phyloP scores from a whole-genome alignment of 2,797 vertebrate species.

The Somateria mollissima region DNA sequence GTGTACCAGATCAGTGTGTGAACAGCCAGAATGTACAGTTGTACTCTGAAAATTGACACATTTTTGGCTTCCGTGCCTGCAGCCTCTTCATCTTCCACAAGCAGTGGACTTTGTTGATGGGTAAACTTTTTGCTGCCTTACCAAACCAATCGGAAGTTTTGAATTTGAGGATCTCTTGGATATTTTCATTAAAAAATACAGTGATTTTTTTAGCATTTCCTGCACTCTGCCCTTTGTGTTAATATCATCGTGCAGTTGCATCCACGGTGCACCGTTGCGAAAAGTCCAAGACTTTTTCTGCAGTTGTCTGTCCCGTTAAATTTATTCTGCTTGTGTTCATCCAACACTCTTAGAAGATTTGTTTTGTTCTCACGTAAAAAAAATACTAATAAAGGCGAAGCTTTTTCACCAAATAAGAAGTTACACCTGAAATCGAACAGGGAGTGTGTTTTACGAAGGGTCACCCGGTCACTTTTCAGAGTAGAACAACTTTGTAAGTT shows the following conservation, averaged over 20 bases:
- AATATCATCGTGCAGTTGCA: not conserved
- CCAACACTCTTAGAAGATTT: not conserved
- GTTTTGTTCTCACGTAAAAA: not conserved
- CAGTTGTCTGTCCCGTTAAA: not conserved
- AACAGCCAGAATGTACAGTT: slow-evolving; percentile 42
- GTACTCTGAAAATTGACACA: slow-evolving; percentile 68
- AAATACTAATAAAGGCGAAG: not conserved
- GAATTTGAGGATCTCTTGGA: not conserved
- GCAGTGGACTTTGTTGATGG: not conserved
- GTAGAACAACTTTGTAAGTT: slow-evolving; percentile 53
- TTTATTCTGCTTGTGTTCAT: not conserved
- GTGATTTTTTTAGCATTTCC: not conserved
- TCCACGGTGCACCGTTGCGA: not conserved
- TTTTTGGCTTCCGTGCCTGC: not conserved
- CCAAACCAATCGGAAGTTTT: not conserved
- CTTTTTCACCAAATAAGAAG: not conserved
- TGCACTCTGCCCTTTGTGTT: not conserved
- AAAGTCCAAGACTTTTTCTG: not conserved
- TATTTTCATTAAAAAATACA: not conserved
- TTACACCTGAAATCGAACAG: not conserved
- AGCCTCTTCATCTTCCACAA: not conserved
- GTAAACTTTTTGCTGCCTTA: not conserved
- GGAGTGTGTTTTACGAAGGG: not conserved
- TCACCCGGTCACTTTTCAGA: slow-evolving; percentile 61
- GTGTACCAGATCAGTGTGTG: slow-evolving; percentile 10